Evolutionary conservation across 2,797 vertebrate genomes (phyloP).

Genomic region (Ibycter americanus): DNA sequence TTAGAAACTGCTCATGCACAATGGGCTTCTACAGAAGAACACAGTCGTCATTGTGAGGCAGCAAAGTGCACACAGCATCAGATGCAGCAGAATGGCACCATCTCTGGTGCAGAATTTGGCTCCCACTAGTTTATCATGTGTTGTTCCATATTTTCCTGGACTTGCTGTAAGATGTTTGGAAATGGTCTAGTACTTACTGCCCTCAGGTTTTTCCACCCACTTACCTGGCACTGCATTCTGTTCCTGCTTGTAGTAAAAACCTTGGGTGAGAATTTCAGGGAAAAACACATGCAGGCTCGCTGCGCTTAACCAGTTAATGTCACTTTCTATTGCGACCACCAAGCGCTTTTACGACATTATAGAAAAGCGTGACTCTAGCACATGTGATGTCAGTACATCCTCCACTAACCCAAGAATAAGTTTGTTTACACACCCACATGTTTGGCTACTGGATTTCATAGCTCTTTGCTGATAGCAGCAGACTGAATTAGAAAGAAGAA

Average conservation of each 20-base stretch:
- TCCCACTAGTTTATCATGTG: neutral
- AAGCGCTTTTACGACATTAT: neutral
- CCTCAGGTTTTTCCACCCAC: neutral
- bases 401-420: neutral
- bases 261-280: neutral
- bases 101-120: neutral
- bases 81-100: neutral
- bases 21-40: neutral
- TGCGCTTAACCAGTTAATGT: neutral
- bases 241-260: neutral
- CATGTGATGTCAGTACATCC: neutral
- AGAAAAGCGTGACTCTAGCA: neutral
- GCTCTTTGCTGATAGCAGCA: neutral
- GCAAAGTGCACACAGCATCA: neutral
- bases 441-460: neutral
- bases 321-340: neutral
- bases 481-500: neutral
- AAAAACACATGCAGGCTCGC: neutral
- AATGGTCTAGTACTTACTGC: neutral
- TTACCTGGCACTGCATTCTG: neutral
- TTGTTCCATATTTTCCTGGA: neutral
- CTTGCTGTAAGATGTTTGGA: neutral
- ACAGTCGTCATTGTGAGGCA: neutral
- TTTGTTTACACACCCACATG: neutral
- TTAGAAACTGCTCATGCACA: neutral